Evolutionary conservation across 2,113 vertebrate species (phyloP).

Genomic region (Chionomys nivalis): DNA sequence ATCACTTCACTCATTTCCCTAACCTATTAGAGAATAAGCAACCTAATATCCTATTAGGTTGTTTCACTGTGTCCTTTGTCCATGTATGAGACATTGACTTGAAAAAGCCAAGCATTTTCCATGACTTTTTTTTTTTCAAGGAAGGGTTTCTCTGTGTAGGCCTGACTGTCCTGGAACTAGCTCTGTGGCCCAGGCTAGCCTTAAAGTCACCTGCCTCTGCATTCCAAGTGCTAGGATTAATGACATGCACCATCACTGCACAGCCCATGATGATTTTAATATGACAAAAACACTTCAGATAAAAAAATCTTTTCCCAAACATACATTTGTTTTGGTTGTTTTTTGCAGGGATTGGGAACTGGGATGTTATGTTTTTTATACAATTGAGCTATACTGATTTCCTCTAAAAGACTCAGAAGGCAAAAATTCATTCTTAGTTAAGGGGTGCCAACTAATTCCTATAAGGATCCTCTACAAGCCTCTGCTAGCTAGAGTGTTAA

Average conservation of each 20-base stretch:
- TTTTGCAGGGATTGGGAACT: background rate
- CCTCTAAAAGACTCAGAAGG: conserved; percentile 64
- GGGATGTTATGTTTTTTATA: background rate
- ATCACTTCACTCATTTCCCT: background rate
- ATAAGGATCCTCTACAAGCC: conserved; percentile 64
- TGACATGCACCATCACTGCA: no score
- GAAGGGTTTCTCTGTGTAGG: no score
- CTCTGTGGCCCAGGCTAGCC: no score
- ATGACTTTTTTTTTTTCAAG: no score
- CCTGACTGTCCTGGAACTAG: no score
- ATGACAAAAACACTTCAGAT: background rate
- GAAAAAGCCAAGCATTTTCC: background rate
- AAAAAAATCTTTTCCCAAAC: background rate
- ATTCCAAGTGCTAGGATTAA: no score
- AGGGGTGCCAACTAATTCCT: conserved; percentile 40
- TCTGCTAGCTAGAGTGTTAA: conserved; percentile 76
- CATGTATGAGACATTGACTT: background rate
- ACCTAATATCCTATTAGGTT: background rate
- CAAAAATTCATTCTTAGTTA: conserved; percentile 34
- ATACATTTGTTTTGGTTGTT: background rate
- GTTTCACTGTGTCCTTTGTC: background rate
- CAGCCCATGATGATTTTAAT: background rate
- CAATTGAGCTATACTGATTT: conserved; percentile 5
- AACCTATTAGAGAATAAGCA: no score
- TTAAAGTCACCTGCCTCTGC: no score